Base-by-base conservation (phyloP, 1,140 invertebrate genomes). In the Drosophila arizonae region DNA sequence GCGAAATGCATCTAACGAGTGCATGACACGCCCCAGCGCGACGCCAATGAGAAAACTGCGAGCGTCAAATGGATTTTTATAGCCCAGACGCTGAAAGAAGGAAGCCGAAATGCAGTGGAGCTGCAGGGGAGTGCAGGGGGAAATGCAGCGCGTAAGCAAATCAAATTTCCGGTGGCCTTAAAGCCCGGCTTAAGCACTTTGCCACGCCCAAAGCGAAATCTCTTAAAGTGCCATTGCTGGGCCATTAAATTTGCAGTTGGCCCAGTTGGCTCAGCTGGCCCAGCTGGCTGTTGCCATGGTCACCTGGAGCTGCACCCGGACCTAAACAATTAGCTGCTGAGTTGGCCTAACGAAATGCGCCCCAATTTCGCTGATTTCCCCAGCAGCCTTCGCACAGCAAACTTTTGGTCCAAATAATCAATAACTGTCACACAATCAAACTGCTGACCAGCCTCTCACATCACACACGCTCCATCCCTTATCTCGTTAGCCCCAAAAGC, bases 341-440 rank as follows among this genome's bases (percentile, higher is more conserved):
- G 52, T 82, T 78, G 69, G 45, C 56, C 48, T 63, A 65, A 58
- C 63, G 50, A 65, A 73, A 39, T 62, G 46, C 70, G 68, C 39
- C 54, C 64, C 80, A 71, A 82, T 84, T 82, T 84, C 48, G 48
- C 15, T 82, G 80, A 82, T 82, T 82, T 82, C 80, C 79, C 80
- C 72, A 66, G 79, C 48, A 58, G 52, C 43, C 33, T 33, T 13
- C 43, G 8, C 65, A 28, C 41, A 8, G 28, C 5, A 57, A 63
- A 56, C 28, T 24, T 70, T 70, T 45, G 56, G 60, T 28, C 76
- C 72, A 72, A 85, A 82, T 85, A 82, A 82, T 82, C 81, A 82
- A 82, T 82, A 82, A 79, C 80, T 82, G 80, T 85, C 80, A 84
- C 76, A 73, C 45, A 67, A 63, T 48, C 76, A 33, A 76, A 67